A percentile compares a stretch with the other conserved stretches of the same genome.
Evolutionary conservation across 2,797 vertebrate genomes (phyloP).

Genomic region (Gymnothorax reevesii): DNA sequence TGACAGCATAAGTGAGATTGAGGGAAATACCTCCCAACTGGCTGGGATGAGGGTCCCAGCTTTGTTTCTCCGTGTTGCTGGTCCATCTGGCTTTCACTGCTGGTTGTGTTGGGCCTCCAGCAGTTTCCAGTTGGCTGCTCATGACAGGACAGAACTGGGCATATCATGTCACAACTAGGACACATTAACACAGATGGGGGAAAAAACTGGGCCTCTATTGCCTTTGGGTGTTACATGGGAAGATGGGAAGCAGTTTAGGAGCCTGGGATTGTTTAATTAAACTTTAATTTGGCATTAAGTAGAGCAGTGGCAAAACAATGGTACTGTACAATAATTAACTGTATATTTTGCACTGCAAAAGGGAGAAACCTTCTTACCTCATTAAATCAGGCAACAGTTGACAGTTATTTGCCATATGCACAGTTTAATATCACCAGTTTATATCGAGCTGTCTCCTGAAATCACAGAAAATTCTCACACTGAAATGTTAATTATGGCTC

Average conservation of each 20-base stretch:
- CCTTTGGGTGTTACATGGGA: neutral
- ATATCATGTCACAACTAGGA: neutral
- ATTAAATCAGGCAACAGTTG: no score
- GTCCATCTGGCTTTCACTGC: slow-evolving; percentile 8
- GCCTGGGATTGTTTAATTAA: neutral
- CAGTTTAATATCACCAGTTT: no score
- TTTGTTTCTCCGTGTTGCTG: neutral
- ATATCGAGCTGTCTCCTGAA: no score
- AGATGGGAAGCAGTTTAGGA: neutral
- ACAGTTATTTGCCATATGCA: no score
- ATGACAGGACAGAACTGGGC: slow-evolving; percentile 20
- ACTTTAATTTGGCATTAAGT: neutral
- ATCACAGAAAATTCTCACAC: no score
- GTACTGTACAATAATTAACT: neutral
- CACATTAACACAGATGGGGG: slow-evolving; percentile 11
- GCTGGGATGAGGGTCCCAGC: slow-evolving; percentile 7
- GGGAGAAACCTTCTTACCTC: no score
- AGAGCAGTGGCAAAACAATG: neutral
- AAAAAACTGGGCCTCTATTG: slow-evolving; percentile 1
- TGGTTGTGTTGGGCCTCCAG: neutral
- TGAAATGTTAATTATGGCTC: no score
- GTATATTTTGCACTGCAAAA: neutral
- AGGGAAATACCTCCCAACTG: slow-evolving; percentile 2
- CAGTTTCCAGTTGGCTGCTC: slow-evolving; percentile 18
- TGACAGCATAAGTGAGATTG: neutral